Percentiles rank a stretch among this genome's conserved stretches.
These are phyloP conservation scores for Dasysyrphus tricinctus DNA, from an alignment of 2,888 invertebrate genomes.

Conservation along the genomic window DNA sequence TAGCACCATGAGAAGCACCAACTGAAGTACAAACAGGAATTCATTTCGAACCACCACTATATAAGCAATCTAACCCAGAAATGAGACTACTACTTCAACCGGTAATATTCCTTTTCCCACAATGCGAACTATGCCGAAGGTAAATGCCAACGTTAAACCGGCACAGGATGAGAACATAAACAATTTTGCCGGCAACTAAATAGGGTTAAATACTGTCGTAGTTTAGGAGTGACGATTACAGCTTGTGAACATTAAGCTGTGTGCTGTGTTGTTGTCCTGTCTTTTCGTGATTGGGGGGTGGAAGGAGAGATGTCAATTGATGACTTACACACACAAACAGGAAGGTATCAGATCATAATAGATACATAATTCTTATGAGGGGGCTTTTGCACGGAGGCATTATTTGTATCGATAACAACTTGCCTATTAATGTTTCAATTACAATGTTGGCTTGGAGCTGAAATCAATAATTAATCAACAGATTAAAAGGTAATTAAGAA, in stretches of 20 bases:
- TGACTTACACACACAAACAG: slow-evolving; percentile 36
- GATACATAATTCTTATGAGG: background rate
- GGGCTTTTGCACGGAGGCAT: background rate
- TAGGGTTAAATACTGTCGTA: slow-evolving; percentile 64
- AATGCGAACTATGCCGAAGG: slow-evolving; percentile 56
- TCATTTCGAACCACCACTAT: slow-evolving; percentile 11
- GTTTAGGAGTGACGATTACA: slow-evolving; percentile 46
- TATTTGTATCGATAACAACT: background rate
- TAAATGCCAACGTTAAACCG: slow-evolving; percentile 29
- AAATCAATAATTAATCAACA: slow-evolving; percentile 1
- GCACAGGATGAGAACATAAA: slow-evolving; percentile 63
- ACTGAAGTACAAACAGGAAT: slow-evolving; percentile 36
- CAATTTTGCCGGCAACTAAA: slow-evolving; percentile 69
- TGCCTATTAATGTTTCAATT: background rate
- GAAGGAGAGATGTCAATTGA: slow-evolving; percentile 28
- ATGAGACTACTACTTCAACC: slow-evolving; percentile 49
- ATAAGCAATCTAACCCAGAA: slow-evolving; percentile 39
- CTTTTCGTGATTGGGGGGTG: background rate
- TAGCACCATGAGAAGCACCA: slow-evolving; percentile 2
- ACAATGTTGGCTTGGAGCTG: background rate
- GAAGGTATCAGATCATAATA: slow-evolving; percentile 25
- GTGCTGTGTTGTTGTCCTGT: background rate
- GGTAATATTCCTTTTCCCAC: slow-evolving; percentile 55
- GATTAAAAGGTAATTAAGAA: background rate
- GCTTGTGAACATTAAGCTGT: slow-evolving; percentile 22